Evolutionary conservation across 1,140 invertebrate genomes (phyloP), one percentile per base, ranked within the genome.

Genomic region (Habropoda laboriosa): DNA sequence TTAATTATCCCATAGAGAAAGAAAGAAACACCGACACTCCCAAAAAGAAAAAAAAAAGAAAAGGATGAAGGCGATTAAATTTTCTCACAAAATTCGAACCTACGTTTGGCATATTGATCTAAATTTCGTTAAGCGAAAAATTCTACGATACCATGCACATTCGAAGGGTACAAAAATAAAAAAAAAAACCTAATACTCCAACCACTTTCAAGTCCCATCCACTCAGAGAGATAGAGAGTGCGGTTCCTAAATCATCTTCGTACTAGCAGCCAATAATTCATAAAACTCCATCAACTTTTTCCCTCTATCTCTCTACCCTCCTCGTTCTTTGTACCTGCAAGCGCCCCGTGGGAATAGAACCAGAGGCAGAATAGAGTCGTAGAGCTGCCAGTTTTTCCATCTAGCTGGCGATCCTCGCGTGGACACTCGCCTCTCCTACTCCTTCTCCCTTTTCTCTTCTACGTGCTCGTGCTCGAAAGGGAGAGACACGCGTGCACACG

Each of bases 351-450:
- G 61, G 73, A 80, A 80, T 75, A 64, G 38, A 76, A 21, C 53
- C 49, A 60, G 24, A 57, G 42, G 42, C 38, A 55, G 72, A 77
- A 81, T 81, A 81, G 75, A 81, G 75, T 81, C 76, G 80, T 81
- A 71, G 75, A 72, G 49, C 42, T 45, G 75, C 74, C 75, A 81
- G 75, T 78, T 81, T 81, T 81, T 81, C 75, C 75, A 2, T 47
- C 40, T 21, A n/a, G 42, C 27, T 5, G 58, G 10, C 13, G 35
- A 67, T 53, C 63, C 32, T 57, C 74, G 63, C 60, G 32, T 45
- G 53, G 75, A 49, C 66, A 45, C 53, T 45, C 30, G 6, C 16
- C 21, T 32, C 18, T 57, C 32, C 27, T 18, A 5, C 24, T 73
- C 47, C 27, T 49, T 58, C 18, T 66, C 40, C 58, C 10, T 38